Evolutionary conservation across 1,140 invertebrate species (phyloP).

Genomic region (Drosophila hydei): DNA sequence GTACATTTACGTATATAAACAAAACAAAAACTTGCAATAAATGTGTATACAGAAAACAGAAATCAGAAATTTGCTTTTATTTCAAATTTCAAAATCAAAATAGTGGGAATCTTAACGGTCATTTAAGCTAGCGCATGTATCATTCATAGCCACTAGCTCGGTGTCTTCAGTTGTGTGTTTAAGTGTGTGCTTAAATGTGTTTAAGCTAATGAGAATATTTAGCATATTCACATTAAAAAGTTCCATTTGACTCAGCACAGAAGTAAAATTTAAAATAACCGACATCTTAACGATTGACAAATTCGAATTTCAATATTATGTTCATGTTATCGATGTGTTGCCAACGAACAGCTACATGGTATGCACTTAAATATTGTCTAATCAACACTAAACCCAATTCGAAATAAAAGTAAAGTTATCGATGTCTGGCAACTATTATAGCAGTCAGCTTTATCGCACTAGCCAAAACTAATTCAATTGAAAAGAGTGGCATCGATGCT

Average conservation of each 20-base stretch:
- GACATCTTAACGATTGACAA: no score
- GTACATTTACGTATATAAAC: slow-evolving; percentile 73
- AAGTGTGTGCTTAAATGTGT: no score
- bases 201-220: not conserved
- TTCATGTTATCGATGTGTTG: no score
- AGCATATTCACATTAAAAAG: no score
- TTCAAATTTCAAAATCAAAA: slow-evolving; percentile 21
- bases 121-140: not conserved
- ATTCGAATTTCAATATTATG: no score
- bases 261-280: no score
- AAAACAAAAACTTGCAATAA: slow-evolving; percentile 78
- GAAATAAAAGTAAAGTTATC: no score
- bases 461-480: no score
- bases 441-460: not conserved
- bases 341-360: not conserved
- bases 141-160: not conserved
- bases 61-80: slow-evolving; percentile 1
- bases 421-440: not conserved
- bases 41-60: slow-evolving; percentile 81
- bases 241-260: no score
- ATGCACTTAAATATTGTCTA: no score
- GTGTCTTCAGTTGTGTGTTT: not conserved
- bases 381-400: no score
- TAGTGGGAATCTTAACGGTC: slow-evolving; percentile 7
- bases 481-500: no score